Evolutionary conservation across 2,797 vertebrate species (phyloP).

Genomic region (Orestias chungarensis): DNA sequence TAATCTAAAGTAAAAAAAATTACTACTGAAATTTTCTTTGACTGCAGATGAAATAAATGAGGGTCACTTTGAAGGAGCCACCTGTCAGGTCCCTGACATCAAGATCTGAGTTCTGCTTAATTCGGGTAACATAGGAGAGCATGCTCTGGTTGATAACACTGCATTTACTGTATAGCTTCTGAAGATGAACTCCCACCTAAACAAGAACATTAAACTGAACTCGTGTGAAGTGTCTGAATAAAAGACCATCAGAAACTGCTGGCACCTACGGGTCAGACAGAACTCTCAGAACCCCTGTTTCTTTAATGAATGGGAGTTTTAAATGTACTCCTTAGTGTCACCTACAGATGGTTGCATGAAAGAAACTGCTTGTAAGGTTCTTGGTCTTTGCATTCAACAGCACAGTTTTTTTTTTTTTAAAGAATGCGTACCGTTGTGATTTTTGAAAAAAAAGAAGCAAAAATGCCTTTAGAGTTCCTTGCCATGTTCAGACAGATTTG

Average conservation of each 20-base stretch:
- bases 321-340: background rate
- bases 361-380: too few relatives aligned
- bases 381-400: too few relatives aligned
- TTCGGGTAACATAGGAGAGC: constrained; percentile 17
- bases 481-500: background rate
- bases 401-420: background rate
- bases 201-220: constrained; percentile 68
- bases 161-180: constrained; percentile 61
- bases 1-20: background rate
- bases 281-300: constrained; percentile 39
- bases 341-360: background rate
- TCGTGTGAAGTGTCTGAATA: constrained; percentile 63
- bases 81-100: constrained; percentile 23
- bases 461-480: background rate
- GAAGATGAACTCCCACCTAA: constrained; percentile 71
- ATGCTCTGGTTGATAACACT: constrained; percentile 53
- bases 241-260: constrained; percentile 58
- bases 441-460: background rate
- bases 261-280: constrained; percentile 39
- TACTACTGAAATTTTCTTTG: background rate
- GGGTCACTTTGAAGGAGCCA: constrained; percentile 24
- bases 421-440: background rate
- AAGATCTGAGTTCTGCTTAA: constrained; percentile 11
- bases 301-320: constrained; percentile 21
- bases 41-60: constrained; percentile 8